Conservation (phyloP, 2,113 vertebrate genomes). For the Ia io region DNA sequence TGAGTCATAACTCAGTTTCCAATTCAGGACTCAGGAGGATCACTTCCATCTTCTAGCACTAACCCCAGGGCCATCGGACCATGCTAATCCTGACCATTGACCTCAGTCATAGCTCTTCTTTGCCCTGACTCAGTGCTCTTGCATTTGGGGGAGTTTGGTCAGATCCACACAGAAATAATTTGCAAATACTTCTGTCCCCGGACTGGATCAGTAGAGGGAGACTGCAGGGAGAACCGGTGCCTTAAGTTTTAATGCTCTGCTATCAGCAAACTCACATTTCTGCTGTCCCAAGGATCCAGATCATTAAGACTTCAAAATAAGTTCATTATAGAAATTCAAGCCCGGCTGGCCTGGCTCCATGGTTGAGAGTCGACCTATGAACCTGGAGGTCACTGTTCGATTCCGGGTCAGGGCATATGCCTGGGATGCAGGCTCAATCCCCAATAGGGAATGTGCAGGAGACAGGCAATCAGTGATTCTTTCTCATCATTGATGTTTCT, state of each 20-base stretch:
- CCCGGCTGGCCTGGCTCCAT: too few relatives aligned
- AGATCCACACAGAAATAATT: background rate
- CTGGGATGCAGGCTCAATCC: too few relatives aligned
- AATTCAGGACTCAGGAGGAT: constrained; percentile 30
- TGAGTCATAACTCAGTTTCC: constrained; percentile 49
- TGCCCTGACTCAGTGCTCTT: background rate
- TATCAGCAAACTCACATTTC: background rate
- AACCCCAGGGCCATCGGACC: background rate
- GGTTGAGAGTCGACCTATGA: too few relatives aligned
- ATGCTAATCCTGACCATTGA: background rate
- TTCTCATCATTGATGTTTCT: too few relatives aligned
- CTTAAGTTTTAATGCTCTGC: background rate
- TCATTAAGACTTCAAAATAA: background rate
- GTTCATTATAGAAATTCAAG: background rate
- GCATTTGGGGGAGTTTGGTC: background rate
- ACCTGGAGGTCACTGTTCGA: too few relatives aligned
- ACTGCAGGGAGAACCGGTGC: background rate
- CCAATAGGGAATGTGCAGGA: too few relatives aligned
- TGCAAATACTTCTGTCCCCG: background rate
- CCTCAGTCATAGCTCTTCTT: background rate
- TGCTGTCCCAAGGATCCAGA: background rate
- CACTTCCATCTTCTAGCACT: background rate
- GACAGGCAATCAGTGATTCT: too few relatives aligned
- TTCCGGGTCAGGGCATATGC: too few relatives aligned
- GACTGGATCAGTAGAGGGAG: background rate